Conservation (phyloP, 2,888 invertebrate genomes). For the Camponotus fellah region DNA sequence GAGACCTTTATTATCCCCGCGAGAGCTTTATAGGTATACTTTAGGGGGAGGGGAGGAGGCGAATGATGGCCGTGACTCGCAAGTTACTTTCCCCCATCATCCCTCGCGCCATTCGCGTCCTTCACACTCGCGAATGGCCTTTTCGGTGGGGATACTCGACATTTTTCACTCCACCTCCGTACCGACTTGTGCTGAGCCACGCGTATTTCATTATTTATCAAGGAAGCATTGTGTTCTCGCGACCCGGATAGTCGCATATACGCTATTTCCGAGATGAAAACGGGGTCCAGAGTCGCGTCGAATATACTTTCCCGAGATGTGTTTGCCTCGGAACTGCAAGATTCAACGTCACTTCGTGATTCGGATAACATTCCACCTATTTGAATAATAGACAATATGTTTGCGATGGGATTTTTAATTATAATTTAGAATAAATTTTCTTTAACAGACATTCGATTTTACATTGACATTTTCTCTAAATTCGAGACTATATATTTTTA, state of each 20-base stretch:
- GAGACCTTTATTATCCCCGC: slow-evolving; percentile 57
- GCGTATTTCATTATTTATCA: slow-evolving; percentile 54
- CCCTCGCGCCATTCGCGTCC: slow-evolving; percentile 37
- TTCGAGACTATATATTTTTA: background rate
- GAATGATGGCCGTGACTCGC: slow-evolving; percentile 57
- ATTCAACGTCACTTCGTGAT: background rate
- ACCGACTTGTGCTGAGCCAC: slow-evolving; percentile 47
- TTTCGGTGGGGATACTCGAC: slow-evolving; percentile 36
- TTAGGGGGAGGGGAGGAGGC: background rate
- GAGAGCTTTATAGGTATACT: slow-evolving; percentile 44
- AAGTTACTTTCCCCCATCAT: slow-evolving; percentile 40
- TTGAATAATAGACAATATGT: background rate
- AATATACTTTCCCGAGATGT: background rate
- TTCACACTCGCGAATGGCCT: slow-evolving; percentile 37
- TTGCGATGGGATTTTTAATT: background rate
- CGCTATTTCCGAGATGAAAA: slow-evolving; percentile 5
- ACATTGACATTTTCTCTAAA: background rate
- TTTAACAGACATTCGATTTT: background rate
- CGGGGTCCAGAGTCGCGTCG: background rate
- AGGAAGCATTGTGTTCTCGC: slow-evolving; percentile 31
- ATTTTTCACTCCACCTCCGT: slow-evolving; percentile 39
- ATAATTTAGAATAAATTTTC: background rate
- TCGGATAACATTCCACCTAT: background rate
- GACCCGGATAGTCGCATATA: slow-evolving; percentile 11
- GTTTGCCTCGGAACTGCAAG: background rate